These are phyloP conservation scores for Formica exsecta DNA, from an alignment of 1,140 invertebrate genomes.

Conservation along the genomic window DNA sequence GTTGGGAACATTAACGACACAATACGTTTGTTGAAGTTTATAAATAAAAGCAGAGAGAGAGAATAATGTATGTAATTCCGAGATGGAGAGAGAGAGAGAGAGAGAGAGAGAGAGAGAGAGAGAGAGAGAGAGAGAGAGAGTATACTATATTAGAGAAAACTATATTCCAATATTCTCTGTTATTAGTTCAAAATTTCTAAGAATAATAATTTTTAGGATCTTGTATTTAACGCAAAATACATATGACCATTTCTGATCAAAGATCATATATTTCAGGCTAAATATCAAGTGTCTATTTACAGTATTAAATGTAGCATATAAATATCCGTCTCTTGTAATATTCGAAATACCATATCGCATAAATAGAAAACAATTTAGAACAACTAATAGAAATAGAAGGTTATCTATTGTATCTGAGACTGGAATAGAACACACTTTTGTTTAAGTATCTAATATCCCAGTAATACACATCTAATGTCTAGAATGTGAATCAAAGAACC, in stretches of 20 bases:
- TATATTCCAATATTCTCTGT: neutral
- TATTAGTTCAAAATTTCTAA: too few species aligned
- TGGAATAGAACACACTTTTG: neutral
- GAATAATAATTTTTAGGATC: neutral
- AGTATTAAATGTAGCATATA: slow-evolving; percentile 14
- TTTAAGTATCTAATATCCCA: neutral
- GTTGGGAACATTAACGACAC: slow-evolving; percentile 1
- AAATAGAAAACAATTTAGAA: neutral
- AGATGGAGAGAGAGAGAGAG: too few species aligned
- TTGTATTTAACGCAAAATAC: slow-evolving; percentile 7
- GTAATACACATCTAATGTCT: neutral
- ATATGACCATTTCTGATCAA: neutral
- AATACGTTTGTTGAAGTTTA: slow-evolving; percentile 2
- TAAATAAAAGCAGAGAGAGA: neutral
- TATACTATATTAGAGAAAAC: neutral
- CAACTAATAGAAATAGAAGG: neutral
- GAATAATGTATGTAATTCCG: too few species aligned
- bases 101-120: too few species aligned
- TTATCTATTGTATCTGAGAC: neutral
- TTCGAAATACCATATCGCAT: neutral
- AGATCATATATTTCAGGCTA: slow-evolving; percentile 1
- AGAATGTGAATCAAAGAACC: neutral
- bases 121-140: too few species aligned
- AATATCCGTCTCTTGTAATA: neutral
- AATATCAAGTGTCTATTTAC: neutral